Conservation (phyloP, 2,797 vertebrate genomes). For the Lithobates sylvaticus region DNA sequence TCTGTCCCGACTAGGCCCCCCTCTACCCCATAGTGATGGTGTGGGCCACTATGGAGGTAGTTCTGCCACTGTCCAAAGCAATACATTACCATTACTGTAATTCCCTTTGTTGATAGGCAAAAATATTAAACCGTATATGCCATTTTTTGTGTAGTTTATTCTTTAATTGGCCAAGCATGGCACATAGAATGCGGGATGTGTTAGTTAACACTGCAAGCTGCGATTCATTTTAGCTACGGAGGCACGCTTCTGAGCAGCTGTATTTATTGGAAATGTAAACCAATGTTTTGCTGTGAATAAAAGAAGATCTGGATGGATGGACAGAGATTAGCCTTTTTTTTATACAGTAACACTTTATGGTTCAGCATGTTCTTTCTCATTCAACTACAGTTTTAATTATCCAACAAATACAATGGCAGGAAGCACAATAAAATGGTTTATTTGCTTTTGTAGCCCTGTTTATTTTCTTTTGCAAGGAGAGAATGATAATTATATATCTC, state of each 20-base stretch:
- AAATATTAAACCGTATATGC: background rate
- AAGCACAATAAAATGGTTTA: slow-evolving; percentile 40
- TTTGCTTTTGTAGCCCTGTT: slow-evolving; percentile 60
- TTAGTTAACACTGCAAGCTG: slow-evolving; percentile 36
- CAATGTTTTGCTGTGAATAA: slow-evolving; percentile 23
- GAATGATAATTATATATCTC: slow-evolving; percentile 56
- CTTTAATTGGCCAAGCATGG: slow-evolving; percentile 37
- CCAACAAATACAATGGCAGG: slow-evolving; percentile 29
- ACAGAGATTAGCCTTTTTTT: background rate
- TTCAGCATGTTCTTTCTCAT: slow-evolving; percentile 33
- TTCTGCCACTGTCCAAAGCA: too few relatives aligned
- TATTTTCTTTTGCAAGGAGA: slow-evolving; percentile 64
- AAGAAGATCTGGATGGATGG: slow-evolving; percentile 21
- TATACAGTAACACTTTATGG: slow-evolving; percentile 32
- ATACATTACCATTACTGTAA: too few relatives aligned
- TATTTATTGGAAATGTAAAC: slow-evolving; percentile 45
- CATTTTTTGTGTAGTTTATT: background rate
- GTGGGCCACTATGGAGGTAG: too few relatives aligned
- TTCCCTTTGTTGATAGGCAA: too few relatives aligned
- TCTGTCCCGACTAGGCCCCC: too few relatives aligned
- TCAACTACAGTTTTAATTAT: slow-evolving; percentile 47
- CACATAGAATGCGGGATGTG: slow-evolving; percentile 12
- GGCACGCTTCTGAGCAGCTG: slow-evolving; percentile 40
- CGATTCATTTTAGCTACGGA: slow-evolving; percentile 4
- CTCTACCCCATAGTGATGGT: too few relatives aligned